Percentiles rank a stretch among this genome's conserved stretches.
phyloP scores from a whole-genome alignment of 37 sponge, comb jelly and placozoan genomes.

The Cliona cf. orientalis region DNA sequence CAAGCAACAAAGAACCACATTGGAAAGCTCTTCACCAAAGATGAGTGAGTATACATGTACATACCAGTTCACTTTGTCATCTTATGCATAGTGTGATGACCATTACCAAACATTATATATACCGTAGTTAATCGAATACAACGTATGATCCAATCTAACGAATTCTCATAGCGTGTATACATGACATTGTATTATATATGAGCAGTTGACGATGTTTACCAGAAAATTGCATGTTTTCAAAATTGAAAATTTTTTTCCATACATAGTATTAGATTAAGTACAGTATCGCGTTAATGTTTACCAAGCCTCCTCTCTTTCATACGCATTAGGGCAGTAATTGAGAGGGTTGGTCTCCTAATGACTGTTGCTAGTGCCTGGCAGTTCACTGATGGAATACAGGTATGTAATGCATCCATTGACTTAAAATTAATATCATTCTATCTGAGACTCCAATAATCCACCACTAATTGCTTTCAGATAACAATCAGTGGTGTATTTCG shows the following conservation, averaged over 20 bases:
- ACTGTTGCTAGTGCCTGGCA: background rate
- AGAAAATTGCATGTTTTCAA: no score
- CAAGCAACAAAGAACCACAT: background rate
- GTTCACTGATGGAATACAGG: slow-evolving; percentile 6
- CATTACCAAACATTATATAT: no score
- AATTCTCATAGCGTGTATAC: no score
- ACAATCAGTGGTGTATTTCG: background rate
- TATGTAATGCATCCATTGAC: background rate
- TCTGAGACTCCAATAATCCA: background rate
- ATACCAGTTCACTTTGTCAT: background rate
- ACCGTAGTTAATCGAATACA: no score
- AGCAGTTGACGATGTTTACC: no score
- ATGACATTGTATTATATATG: no score
- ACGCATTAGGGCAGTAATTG: slow-evolving; percentile 13
- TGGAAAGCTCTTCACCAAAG: slow-evolving; percentile 7
- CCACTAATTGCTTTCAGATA: background rate
- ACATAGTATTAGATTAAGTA: background rate
- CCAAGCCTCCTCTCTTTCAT: background rate
- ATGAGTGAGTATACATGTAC: slow-evolving; percentile 8
- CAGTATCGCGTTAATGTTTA: background rate
- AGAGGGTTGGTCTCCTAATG: slow-evolving; percentile 15
- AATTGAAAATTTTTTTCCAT: no score
- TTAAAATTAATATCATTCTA: background rate
- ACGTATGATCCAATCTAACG: no score
- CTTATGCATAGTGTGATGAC: no score